These are phyloP conservation scores for Muraenolepis orangiensis DNA, from an alignment of 2,797 vertebrate genomes.

Conservation along the genomic window DNA sequence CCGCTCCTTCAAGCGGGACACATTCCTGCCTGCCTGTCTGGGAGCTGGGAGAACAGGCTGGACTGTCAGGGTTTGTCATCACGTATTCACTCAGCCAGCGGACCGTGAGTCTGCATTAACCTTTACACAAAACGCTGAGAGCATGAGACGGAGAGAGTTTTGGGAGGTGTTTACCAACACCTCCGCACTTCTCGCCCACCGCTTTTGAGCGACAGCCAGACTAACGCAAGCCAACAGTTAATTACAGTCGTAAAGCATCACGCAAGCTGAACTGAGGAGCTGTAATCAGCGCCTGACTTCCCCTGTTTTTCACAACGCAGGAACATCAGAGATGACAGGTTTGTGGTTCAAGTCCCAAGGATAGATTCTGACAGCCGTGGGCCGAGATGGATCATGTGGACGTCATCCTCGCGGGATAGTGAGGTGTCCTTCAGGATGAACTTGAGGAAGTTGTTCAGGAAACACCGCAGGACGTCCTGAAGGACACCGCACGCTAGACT, in stretches of 20 bases:
- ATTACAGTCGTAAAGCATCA: not conserved
- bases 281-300: not conserved
- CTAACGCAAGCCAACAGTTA: not conserved
- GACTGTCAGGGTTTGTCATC: not conserved
- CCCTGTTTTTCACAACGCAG: not conserved
- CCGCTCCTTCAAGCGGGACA: too few species aligned
- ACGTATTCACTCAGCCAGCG: not conserved
- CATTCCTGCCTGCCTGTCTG: not conserved
- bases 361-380: not conserved
- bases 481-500: not conserved
- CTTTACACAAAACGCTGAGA: not conserved
- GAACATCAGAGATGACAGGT: not conserved
- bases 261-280: not conserved
- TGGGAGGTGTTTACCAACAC: not conserved
- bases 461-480: not conserved
- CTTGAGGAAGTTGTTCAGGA: not conserved
- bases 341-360: not conserved
- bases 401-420: not conserved
- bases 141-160: too few species aligned
- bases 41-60: not conserved
- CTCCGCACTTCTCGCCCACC: too few species aligned
- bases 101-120: not conserved
- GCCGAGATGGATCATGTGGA: not conserved
- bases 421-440: not conserved
- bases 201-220: not conserved